Conservation (phyloP, 2,113 vertebrate species). For the Tachycineta bicolor region DNA sequence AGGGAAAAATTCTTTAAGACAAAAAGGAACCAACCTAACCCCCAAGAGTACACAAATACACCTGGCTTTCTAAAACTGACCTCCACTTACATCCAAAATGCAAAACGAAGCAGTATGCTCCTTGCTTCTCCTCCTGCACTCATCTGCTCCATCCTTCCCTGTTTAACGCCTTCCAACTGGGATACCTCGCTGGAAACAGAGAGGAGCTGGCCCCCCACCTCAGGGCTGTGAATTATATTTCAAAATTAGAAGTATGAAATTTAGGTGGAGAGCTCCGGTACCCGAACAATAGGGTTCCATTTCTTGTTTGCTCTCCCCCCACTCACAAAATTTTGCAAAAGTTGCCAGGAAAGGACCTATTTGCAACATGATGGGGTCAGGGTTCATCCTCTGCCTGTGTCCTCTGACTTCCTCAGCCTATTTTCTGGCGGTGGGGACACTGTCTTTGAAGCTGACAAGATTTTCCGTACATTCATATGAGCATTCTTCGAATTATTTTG, state of each 20-base stretch:
- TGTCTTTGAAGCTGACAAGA: background rate
- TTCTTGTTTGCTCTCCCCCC: background rate
- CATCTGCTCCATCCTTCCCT: background rate
- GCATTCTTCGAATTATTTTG: background rate
- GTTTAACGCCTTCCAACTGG: background rate
- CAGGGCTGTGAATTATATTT: background rate
- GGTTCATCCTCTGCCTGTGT: fast-evolving
- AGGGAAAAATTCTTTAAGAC: no score
- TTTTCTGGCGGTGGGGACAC: background rate
- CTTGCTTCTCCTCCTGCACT: background rate
- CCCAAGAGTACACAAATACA: background rate
- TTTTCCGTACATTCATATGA: background rate
- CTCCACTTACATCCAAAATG: background rate
- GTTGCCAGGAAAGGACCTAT: background rate
- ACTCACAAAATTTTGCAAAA: background rate
- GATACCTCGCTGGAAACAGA: background rate
- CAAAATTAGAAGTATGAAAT: background rate
- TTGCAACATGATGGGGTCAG: background rate
- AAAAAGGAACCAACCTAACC: no score
- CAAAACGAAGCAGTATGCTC: background rate
- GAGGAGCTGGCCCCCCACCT: background rate
- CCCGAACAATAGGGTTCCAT: fast-evolving
- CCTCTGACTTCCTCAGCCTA: background rate
- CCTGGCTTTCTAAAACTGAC: background rate
- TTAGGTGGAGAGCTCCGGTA: background rate